A percentile compares a stretch with the other conserved stretches of the same genome.
phyloP scores from a whole-genome alignment of 2,888 invertebrate genomes.

The Vesta saturnalis region DNA sequence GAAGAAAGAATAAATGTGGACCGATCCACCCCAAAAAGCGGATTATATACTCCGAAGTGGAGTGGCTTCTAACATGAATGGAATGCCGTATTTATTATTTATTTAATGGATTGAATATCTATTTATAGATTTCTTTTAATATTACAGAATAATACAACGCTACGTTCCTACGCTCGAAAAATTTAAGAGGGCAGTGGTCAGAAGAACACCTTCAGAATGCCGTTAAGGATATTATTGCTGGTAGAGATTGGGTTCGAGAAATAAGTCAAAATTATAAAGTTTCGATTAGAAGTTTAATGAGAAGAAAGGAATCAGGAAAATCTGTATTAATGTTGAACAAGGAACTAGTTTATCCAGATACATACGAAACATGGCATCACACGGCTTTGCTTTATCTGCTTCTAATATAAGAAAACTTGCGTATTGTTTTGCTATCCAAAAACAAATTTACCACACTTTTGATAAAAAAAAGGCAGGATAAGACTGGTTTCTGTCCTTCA shows the following conservation, averaged over 20 bases:
- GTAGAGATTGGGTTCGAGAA: not conserved
- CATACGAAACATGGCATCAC: not conserved
- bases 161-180: not conserved
- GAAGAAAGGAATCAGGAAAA: not conserved
- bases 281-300: not conserved
- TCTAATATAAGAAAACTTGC: not conserved
- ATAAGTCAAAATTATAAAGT: not conserved
- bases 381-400: not conserved
- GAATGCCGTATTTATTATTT: too few species aligned
- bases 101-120: not conserved
- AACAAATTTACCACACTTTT: not conserved
- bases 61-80: too few species aligned
- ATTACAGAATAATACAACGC: not conserved
- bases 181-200: not conserved
- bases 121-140: too few species aligned
- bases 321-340: not conserved
- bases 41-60: too few species aligned
- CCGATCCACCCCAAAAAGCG: too few species aligned
- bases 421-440: not conserved
- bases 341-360: not conserved
- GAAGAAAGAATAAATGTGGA: too few species aligned
- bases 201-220: not conserved
- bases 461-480: not conserved
- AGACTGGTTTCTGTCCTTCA: not conserved
- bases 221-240: not conserved